A percentile compares a stretch with the other conserved stretches of the same genome.
phyloP scores from a whole-genome alignment of 2,113 vertebrate species.

The Argyrosomus japonicus region DNA sequence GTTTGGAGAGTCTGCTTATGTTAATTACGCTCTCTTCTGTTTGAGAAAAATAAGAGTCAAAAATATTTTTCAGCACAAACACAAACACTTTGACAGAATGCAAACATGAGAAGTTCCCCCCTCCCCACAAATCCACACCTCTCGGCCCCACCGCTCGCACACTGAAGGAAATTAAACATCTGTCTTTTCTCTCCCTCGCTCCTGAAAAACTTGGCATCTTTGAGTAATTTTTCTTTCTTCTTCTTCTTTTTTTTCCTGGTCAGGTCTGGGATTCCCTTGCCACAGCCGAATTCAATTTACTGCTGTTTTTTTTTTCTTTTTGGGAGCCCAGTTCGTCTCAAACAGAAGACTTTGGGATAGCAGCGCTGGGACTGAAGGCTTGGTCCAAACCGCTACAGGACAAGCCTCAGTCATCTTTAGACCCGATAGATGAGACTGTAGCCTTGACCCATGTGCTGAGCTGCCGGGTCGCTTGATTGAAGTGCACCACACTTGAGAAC shows the following conservation, averaged over 20 bases:
- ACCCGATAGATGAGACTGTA: slow-evolving; percentile 60
- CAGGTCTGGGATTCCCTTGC: slow-evolving; percentile 82
- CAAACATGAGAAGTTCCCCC: slow-evolving; percentile 56
- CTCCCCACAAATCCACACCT: slow-evolving; percentile 61
- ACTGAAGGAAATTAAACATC: slow-evolving; percentile 78
- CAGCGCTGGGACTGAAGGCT: slow-evolving; percentile 1
- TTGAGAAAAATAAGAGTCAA: slow-evolving; percentile 70
- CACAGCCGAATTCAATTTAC: slow-evolving; percentile 80
- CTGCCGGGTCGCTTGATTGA: slow-evolving; percentile 78
- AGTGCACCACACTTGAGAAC: slow-evolving; percentile 83
- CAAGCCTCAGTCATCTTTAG: slow-evolving; percentile 26
- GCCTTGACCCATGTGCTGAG: slow-evolving; percentile 77
- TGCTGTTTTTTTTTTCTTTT: slow-evolving; percentile 11
- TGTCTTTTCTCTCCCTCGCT: slow-evolving; percentile 75
- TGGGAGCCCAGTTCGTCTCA: slow-evolving; percentile 19
- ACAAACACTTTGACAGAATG: slow-evolving; percentile 72
- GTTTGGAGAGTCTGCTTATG: slow-evolving; percentile 75
- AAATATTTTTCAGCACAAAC: slow-evolving; percentile 75
- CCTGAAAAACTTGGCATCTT: slow-evolving; percentile 73
- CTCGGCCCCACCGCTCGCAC: slow-evolving; percentile 52
- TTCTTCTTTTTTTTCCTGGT: slow-evolving; percentile 48
- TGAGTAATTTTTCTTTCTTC: slow-evolving; percentile 66
- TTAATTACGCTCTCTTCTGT: slow-evolving; percentile 75
- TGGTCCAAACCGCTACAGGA: slow-evolving; percentile 54
- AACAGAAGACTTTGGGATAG: slow-evolving; percentile 19